phyloP scores from a whole-genome alignment of 1,140 invertebrate species.

The Acromyrmex echinatior region DNA sequence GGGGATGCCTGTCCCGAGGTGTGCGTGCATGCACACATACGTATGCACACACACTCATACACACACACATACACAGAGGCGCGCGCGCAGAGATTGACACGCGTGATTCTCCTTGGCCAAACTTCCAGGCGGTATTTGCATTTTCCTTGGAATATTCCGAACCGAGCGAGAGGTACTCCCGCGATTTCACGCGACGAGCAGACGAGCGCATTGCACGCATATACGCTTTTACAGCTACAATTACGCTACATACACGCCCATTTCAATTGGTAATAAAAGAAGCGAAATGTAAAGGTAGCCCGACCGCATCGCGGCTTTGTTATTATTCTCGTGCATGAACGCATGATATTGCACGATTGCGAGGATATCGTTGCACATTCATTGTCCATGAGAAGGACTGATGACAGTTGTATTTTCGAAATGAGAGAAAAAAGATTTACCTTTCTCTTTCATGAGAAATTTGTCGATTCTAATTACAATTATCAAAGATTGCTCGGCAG shows the following conservation, averaged over 20 bases:
- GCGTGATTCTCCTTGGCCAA: constrained; percentile 74
- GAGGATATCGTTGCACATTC: background rate
- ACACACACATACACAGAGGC: background rate
- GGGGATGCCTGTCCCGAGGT: constrained; percentile 35
- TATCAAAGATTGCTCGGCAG: constrained; percentile 10
- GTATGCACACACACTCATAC: background rate
- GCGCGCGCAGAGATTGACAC: constrained; percentile 44
- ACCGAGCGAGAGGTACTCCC: constrained; percentile 52
- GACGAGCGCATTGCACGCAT: background rate
- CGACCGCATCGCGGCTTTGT: background rate
- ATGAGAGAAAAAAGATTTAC: background rate
- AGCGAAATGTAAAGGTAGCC: constrained; percentile 22
- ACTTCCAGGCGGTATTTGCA: constrained; percentile 76
- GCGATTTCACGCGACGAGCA: constrained; percentile 31
- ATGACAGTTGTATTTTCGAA: background rate
- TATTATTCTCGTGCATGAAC: constrained; percentile 17
- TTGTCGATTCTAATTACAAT: constrained; percentile 5
- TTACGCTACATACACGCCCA: background rate
- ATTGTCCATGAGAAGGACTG: background rate
- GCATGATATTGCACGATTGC: background rate
- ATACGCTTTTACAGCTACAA: background rate
- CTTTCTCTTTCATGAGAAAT: background rate
- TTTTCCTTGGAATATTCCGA: constrained; percentile 77
- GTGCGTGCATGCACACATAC: background rate
- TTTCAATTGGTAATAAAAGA: constrained; percentile 65